phyloP scores from a whole-genome alignment of 2,888 invertebrate genomes.

The Caradrina kadenii region DNA sequence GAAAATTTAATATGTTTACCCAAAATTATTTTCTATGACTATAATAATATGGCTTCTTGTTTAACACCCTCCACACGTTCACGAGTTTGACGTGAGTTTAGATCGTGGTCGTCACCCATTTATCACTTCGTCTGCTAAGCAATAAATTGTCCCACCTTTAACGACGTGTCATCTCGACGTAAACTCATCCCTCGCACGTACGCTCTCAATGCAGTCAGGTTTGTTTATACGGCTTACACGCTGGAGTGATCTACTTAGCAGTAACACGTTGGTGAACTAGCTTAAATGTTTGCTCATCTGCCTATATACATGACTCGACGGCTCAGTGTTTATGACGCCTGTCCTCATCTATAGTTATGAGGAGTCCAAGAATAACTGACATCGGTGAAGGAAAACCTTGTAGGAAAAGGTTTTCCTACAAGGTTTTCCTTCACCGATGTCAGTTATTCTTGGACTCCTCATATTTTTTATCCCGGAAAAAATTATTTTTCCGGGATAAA shows the following conservation, averaged over 20 bases:
- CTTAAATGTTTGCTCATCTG: conserved; percentile 10
- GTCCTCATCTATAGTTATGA: too few species aligned
- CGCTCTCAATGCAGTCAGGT: conserved; percentile 39
- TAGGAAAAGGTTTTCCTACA: too few species aligned
- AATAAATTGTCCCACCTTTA: conserved; percentile 59
- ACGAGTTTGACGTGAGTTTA: conserved; percentile 45
- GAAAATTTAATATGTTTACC: background rate
- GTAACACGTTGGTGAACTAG: conserved; percentile 11
- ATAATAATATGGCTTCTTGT: conserved; percentile 14
- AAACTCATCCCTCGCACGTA: conserved; percentile 53
- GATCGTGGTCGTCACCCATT: conserved; percentile 55
- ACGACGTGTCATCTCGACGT: conserved; percentile 55
- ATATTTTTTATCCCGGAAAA: too few species aligned
- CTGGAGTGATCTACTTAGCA: conserved; percentile 42
- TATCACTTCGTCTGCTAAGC: conserved; percentile 57
- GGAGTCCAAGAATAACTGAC: too few species aligned
- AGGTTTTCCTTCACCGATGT: too few species aligned
- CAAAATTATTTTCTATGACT: conserved; percentile 7
- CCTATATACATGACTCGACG: too few species aligned
- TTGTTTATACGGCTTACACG: conserved; percentile 47
- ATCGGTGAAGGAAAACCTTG: too few species aligned
- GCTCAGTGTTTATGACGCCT: too few species aligned
- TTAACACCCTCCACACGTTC: conserved; percentile 31
- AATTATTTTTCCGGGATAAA: too few species aligned
- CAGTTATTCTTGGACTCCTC: too few species aligned